phyloP scores from a whole-genome alignment of 1,140 invertebrate species.

The Philotrypesis tridentata region DNA sequence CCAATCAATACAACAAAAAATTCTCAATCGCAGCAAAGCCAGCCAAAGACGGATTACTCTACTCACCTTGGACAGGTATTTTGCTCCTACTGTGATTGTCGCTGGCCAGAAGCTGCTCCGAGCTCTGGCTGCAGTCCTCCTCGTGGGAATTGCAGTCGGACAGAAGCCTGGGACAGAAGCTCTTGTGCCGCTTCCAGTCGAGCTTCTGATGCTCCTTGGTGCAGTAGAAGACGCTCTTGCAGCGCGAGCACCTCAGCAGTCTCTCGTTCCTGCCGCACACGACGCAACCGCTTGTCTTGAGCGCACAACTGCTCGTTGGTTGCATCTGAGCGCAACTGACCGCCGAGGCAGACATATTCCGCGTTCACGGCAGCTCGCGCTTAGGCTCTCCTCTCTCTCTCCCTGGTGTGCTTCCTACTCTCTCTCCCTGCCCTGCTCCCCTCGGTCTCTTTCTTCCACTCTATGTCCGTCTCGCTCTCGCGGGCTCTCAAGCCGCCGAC shows the following conservation, averaged over 20 bases:
- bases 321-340: slow-evolving; percentile 56
- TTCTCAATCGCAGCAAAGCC: neutral
- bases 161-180: slow-evolving; percentile 48
- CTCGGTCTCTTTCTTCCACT: neutral
- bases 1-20: neutral
- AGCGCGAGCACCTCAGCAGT: slow-evolving; percentile 82
- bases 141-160: neutral
- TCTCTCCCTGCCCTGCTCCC: too few species aligned
- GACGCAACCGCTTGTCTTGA: slow-evolving; percentile 1
- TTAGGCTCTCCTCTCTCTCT: slow-evolving; percentile 1
- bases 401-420: neutral
- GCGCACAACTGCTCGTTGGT: slow-evolving; percentile 27
- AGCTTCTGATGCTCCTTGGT: slow-evolving; percentile 84
- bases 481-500: slow-evolving; percentile 45
- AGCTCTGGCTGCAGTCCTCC: neutral
- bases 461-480: slow-evolving; percentile 16
- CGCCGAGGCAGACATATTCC: slow-evolving; percentile 56
- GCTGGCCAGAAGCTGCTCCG: neutral
- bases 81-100: neutral
- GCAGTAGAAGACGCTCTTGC: slow-evolving; percentile 84
- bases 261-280: slow-evolving; percentile 81
- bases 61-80: neutral
- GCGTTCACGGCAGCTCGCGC: neutral
- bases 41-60: neutral
- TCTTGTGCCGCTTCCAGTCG: slow-evolving; percentile 85